Evolutionary conservation across 1,140 invertebrate species (phyloP).

Genomic region (Cecropterus lyciades): DNA sequence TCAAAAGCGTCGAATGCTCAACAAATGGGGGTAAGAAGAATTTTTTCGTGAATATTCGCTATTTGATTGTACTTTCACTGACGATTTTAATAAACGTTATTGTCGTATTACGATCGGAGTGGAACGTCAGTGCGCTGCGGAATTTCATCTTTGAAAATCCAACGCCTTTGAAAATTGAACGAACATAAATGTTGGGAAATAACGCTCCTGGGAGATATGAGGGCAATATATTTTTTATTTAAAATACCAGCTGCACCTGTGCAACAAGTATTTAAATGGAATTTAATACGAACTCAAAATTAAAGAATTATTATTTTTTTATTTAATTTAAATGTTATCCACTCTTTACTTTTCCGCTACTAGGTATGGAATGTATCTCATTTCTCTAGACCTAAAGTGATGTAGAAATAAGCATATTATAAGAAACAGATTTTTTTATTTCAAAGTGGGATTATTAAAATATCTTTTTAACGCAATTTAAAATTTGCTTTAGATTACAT

Average conservation of each 20-base stretch:
- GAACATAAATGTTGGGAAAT: conserved; percentile 34
- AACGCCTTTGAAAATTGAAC: conserved; percentile 48
- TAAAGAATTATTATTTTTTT: too few species aligned
- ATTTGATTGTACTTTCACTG: conserved; percentile 55
- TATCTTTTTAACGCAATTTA: too few species aligned
- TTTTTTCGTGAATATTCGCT: conserved; percentile 47
- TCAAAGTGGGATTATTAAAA: too few species aligned
- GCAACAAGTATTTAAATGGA: neutral
- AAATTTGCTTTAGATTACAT: too few species aligned
- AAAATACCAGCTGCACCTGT: conserved; percentile 6
- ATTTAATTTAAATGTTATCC: too few species aligned
- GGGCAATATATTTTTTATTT: conserved; percentile 15
- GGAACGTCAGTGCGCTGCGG: conserved; percentile 40
- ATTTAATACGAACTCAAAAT: neutral
- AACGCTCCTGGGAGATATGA: conserved; percentile 9
- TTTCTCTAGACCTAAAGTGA: too few species aligned
- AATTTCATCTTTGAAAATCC: conserved; percentile 49
- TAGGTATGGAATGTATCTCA: too few species aligned
- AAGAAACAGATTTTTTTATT: too few species aligned
- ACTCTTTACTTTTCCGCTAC: too few species aligned
- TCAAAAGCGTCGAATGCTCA: conserved; percentile 38
- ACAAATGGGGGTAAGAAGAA: conserved; percentile 37
- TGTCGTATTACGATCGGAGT: conserved; percentile 42
- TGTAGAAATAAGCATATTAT: too few species aligned
- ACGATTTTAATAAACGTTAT: conserved; percentile 54